Conservation (phyloP, 2,888 invertebrate genomes). For the Hyppa rectilinea region DNA sequence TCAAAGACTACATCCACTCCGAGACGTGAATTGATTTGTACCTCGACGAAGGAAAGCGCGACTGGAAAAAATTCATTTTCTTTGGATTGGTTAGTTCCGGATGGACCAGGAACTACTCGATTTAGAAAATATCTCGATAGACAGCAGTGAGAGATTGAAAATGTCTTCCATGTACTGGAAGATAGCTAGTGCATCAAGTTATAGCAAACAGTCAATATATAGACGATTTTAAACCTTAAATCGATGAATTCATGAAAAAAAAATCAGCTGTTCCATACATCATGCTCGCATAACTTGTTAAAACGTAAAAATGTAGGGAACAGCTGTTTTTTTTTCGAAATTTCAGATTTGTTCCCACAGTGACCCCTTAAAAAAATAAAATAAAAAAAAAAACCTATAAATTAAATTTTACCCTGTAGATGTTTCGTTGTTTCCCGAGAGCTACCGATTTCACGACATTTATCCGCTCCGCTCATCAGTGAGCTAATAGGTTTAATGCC, state of each 20-base stretch:
- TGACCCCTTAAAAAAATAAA: no score
- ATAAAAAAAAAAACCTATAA: no score
- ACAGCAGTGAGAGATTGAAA: background rate
- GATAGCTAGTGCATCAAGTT: no score
- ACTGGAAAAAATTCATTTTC: conserved; percentile 15
- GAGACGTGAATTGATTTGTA: conserved; percentile 45
- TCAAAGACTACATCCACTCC: conserved; percentile 43
- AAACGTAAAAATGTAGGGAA: no score
- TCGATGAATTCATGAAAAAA: no score
- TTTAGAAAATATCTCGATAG: conserved; percentile 17
- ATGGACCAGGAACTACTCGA: background rate
- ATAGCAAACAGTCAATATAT: no score
- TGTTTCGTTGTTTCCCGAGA: background rate
- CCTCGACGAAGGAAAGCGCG: conserved; percentile 16
- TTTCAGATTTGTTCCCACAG: no score
- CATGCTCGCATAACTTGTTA: no score
- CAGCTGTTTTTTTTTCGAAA: no score
- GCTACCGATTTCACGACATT: background rate
- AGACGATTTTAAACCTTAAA: no score
- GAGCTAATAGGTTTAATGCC: background rate
- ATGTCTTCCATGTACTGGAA: background rate
- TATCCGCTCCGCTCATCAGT: conserved; percentile 30
- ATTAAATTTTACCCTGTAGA: no score
- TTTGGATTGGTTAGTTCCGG: conserved; percentile 20
- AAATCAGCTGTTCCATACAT: no score